phyloP scores from a whole-genome alignment of 2,888 invertebrate genomes.

The Macropis europaea region DNA sequence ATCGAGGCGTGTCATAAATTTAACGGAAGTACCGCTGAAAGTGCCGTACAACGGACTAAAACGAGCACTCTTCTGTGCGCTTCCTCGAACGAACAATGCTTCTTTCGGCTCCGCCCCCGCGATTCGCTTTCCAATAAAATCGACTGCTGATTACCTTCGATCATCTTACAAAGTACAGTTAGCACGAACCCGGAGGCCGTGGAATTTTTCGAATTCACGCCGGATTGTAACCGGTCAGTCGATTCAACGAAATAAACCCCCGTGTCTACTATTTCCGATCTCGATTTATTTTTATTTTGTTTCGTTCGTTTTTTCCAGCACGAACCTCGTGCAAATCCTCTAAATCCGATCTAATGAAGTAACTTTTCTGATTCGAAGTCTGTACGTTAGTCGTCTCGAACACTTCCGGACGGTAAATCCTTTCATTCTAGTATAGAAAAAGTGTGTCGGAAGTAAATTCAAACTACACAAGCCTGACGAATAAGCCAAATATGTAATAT shows the following conservation, averaged over 20 bases:
- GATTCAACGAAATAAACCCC: slow-evolving; percentile 25
- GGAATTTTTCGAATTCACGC: slow-evolving; percentile 32
- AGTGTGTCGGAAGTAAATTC: no score
- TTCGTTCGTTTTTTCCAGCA: neutral
- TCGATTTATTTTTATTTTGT: neutral
- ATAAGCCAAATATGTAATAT: no score
- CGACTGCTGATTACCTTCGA: slow-evolving; percentile 57
- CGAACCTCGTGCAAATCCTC: neutral
- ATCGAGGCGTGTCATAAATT: slow-evolving; percentile 40
- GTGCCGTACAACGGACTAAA: slow-evolving; percentile 34
- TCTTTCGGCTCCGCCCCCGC: slow-evolving; percentile 50
- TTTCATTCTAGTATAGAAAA: no score
- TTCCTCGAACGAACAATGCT: slow-evolving; percentile 54
- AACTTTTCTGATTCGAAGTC: neutral
- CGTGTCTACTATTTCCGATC: slow-evolving; percentile 1
- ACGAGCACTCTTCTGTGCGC: slow-evolving; percentile 35
- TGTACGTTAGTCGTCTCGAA: no score
- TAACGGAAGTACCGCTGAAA: slow-evolving; percentile 28
- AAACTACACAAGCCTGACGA: no score
- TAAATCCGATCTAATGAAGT: slow-evolving; percentile 4
- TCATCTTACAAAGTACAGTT: slow-evolving; percentile 12
- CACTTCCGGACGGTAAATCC: no score
- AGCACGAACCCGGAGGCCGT: neutral
- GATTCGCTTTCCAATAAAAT: slow-evolving; percentile 57
- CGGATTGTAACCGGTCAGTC: slow-evolving; percentile 23